Evolutionary conservation across 2,113 vertebrate species (phyloP).

Genomic region (Promerops cafer): DNA sequence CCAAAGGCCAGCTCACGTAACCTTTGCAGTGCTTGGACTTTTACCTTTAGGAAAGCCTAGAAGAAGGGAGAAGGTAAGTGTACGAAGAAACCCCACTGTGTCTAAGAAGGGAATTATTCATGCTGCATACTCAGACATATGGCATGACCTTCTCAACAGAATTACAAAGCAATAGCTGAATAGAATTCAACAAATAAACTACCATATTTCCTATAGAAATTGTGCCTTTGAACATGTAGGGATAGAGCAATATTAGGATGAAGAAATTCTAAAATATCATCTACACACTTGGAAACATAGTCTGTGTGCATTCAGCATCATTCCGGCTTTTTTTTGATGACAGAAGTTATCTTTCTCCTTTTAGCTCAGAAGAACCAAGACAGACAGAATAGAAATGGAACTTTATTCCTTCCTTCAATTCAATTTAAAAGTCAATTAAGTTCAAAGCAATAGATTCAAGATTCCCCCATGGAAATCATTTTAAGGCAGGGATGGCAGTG

Average conservation of each 20-base stretch:
- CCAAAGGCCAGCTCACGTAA: not conserved
- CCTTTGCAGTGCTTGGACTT: not conserved
- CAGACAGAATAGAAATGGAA: not conserved
- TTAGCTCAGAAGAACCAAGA: not conserved
- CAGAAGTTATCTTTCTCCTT: not conserved
- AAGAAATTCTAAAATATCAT: not conserved
- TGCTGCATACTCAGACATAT: not conserved
- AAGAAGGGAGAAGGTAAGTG: not conserved
- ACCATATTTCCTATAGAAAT: not conserved
- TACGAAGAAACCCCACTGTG: not conserved
- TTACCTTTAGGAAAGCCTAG: not conserved
- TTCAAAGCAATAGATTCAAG: slow-evolving; percentile 4
- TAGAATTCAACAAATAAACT: not conserved
- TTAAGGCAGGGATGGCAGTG: not conserved
- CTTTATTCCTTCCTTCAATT: not conserved
- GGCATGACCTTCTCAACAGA: not conserved
- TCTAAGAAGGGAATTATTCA: not conserved
- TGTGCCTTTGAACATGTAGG: not conserved
- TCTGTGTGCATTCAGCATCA: not conserved
- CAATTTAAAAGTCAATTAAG: slow-evolving; percentile 36
- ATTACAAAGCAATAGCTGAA: not conserved
- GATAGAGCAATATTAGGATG: not conserved
- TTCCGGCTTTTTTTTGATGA: not conserved
- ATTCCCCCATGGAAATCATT: not conserved
- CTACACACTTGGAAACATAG: not conserved